Conservation (phyloP, 2,113 vertebrate species). For the Rissa tridactyla region DNA sequence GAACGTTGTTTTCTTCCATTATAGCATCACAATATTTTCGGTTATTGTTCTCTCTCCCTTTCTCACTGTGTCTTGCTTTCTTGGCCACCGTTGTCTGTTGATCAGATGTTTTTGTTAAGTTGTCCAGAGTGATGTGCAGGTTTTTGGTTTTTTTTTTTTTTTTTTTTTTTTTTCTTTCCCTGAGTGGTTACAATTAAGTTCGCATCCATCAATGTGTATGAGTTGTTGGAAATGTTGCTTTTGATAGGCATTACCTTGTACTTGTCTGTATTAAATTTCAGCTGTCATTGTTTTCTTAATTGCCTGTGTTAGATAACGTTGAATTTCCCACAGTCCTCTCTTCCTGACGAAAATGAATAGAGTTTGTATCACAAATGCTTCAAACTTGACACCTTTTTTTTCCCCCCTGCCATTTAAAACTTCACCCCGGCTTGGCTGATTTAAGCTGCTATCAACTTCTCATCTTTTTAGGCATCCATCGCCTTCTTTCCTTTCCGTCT, state of each 20-base stretch:
- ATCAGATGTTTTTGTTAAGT: constrained; percentile 58
- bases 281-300: constrained; percentile 75
- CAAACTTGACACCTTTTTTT: constrained; percentile 62
- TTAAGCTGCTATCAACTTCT: constrained; percentile 54
- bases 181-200: constrained; percentile 63
- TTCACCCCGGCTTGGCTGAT: constrained; percentile 21
- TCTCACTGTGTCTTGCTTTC: constrained; percentile 8
- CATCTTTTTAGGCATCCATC: background rate
- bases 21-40: background rate
- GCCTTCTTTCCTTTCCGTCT: background rate
- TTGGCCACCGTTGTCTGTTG: background rate
- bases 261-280: constrained; percentile 71
- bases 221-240: constrained; percentile 65
- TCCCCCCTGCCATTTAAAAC: constrained; percentile 54
- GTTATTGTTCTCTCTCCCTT: constrained; percentile 7
- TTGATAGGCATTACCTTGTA: constrained; percentile 62
- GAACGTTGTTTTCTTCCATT: background rate
- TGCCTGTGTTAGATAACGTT: constrained; percentile 65
- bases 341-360: constrained; percentile 61
- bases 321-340: constrained; percentile 66
- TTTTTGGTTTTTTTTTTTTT: background rate
- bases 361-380: constrained; percentile 59
- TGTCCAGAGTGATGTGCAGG: constrained; percentile 36
- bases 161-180: constrained; percentile 9
- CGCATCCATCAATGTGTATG: constrained; percentile 53